Percentiles rank a stretch among this genome's conserved stretches.
phyloP scores from a whole-genome alignment of 2,797 vertebrate genomes.

The Urosaurus nigricauda region DNA sequence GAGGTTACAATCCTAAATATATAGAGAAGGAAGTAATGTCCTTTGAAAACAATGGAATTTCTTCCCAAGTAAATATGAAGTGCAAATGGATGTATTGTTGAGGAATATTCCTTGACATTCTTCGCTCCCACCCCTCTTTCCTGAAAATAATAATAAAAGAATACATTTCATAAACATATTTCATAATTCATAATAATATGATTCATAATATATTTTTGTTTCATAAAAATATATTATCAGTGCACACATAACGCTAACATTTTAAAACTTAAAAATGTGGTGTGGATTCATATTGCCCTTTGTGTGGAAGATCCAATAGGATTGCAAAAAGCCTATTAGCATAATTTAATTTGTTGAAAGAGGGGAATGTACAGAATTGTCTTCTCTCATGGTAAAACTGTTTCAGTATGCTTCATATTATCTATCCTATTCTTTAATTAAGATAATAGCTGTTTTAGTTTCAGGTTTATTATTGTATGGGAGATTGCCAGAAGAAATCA shows the following conservation, averaged over 20 bases:
- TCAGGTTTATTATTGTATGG: too few relatives aligned
- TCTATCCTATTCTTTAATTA: too few relatives aligned
- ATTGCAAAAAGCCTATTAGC: background rate
- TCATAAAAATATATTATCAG: background rate
- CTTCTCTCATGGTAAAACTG: too few relatives aligned
- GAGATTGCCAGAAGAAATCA: too few relatives aligned
- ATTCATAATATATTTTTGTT: too few relatives aligned
- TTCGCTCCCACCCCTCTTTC: background rate
- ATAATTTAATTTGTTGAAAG: background rate
- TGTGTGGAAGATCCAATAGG: background rate
- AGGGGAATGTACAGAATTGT: too few relatives aligned
- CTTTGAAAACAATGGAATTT: background rate
- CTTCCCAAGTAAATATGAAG: background rate
- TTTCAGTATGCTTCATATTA: too few relatives aligned
- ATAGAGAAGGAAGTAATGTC: background rate
- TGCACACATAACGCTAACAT: background rate
- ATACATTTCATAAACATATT: too few relatives aligned
- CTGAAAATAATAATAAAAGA: too few relatives aligned
- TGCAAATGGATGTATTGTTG: background rate
- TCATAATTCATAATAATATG: too few relatives aligned
- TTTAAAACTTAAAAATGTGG: too few relatives aligned
- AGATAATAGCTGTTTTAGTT: too few relatives aligned
- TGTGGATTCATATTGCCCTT: background rate
- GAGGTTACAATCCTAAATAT: background rate
- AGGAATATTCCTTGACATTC: background rate